Conservation (phyloP, 2,797 vertebrate genomes). For the Galaxias olidus region DNA sequence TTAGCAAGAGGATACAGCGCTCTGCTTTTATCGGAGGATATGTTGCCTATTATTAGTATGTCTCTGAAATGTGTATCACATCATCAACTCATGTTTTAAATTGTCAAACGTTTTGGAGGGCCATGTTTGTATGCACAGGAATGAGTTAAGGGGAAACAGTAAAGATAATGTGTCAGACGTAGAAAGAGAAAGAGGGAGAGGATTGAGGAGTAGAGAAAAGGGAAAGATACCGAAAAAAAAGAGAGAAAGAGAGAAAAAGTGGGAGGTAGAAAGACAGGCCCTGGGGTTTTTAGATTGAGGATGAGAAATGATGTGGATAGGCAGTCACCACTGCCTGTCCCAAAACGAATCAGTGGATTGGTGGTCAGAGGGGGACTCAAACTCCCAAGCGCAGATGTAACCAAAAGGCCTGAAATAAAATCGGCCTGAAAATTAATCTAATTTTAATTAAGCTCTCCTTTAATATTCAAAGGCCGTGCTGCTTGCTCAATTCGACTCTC, state of each 20-base stretch:
- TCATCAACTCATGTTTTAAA: constrained; percentile 39
- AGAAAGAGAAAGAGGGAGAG: constrained; percentile 6
- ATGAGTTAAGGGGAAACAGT: no score
- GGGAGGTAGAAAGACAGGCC: constrained; percentile 39
- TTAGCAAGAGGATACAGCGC: constrained; percentile 33
- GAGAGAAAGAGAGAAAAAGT: background rate
- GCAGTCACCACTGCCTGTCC: constrained; percentile 36
- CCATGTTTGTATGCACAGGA: no score
- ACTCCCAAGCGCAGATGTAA: constrained; percentile 39
- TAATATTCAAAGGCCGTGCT: constrained; percentile 59
- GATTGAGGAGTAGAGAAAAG: background rate
- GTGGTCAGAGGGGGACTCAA: constrained; percentile 48
- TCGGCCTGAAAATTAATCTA: constrained; percentile 59
- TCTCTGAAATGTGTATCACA: constrained; percentile 21
- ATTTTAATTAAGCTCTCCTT: constrained; percentile 68
- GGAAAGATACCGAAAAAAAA: constrained; percentile 14
- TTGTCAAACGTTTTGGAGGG: background rate
- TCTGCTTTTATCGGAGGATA: constrained; percentile 26
- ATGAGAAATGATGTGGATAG: constrained; percentile 60
- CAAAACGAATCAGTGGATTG: constrained; percentile 62
- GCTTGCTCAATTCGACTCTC: constrained; percentile 50
- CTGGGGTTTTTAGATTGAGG: constrained; percentile 55
- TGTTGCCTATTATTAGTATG: constrained; percentile 5
- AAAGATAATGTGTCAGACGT: background rate
- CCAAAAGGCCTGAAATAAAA: constrained; percentile 52